Percentiles rank a stretch among this genome's conserved stretches.
phyloP scores from a whole-genome alignment of 2,797 vertebrate species.

The Chloroceryle amazona region DNA sequence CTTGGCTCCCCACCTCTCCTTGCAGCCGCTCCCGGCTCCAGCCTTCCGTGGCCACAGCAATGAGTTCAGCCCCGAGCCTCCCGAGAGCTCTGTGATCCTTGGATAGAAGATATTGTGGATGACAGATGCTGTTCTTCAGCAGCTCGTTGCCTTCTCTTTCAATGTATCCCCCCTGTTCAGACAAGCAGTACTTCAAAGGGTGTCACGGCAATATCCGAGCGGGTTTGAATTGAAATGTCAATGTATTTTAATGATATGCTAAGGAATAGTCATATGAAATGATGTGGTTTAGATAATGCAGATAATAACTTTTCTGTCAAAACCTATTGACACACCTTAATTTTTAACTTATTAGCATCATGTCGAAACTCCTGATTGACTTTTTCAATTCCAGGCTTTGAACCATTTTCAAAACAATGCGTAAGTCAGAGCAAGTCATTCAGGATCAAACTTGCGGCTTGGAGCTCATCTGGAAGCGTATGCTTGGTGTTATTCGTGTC shows the following conservation, averaged over 20 bases:
- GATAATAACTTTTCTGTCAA: slow-evolving; percentile 40
- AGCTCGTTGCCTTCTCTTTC: neutral
- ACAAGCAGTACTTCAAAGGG: neutral
- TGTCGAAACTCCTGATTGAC: neutral
- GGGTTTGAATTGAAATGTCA: neutral
- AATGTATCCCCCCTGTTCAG: neutral
- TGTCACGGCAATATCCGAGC: neutral
- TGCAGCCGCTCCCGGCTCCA: neutral
- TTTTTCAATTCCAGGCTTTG: neutral
- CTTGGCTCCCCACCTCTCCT: neutral
- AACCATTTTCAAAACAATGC: neutral
- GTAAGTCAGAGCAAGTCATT: neutral
- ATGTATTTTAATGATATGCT: neutral
- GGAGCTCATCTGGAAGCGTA: neutral
- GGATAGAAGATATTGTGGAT: accelerated
- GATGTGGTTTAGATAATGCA: neutral
- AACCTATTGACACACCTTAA: slow-evolving; percentile 35
- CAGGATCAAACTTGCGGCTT: neutral
- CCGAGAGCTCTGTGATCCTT: neutral
- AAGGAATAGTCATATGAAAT: neutral
- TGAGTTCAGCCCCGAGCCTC: neutral
- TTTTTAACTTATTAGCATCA: slow-evolving; percentile 1
- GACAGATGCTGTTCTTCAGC: neutral
- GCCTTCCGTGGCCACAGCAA: accelerated
- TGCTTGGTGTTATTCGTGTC: accelerated